These are phyloP conservation scores for Hippasteria phrygiana DNA, from an alignment of 53 echinoderm and acorn worm species.

Conservation along the genomic window DNA sequence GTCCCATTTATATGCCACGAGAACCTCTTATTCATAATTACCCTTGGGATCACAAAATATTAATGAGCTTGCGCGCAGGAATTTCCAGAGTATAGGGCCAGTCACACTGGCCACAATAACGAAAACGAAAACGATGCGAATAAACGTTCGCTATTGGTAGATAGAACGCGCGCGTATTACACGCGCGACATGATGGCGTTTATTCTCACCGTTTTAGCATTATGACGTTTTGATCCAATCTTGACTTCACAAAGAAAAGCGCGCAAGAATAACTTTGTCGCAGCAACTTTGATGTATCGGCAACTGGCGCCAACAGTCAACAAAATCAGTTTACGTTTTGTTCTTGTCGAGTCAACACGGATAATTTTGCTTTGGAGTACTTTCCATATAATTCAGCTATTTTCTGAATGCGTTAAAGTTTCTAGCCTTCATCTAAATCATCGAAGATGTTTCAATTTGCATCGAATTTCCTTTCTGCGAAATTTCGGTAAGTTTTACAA, in stretches of 20 bases:
- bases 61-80: too few species aligned
- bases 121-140: too few species aligned
- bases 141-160: too few species aligned
- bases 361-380: neutral
- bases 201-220: too few species aligned
- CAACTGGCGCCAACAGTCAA: neutral
- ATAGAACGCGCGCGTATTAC: too few species aligned
- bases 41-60: too few species aligned
- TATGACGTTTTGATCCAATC: too few species aligned
- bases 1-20: too few species aligned
- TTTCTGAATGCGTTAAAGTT: neutral
- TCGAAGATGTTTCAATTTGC: conserved; percentile 31
- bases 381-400: neutral
- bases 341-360: neutral
- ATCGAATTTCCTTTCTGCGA: conserved; percentile 2
- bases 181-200: too few species aligned
- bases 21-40: too few species aligned
- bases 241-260: neutral
- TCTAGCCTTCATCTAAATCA: neutral
- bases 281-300: neutral
- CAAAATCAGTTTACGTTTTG: conserved; percentile 7
- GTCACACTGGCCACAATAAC: too few species aligned
- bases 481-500: conserved; percentile 26
- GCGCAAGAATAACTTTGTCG: neutral
- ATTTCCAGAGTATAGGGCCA: too few species aligned